Conservation (phyloP, 1,140 invertebrate species). For the Drosophila auraria region DNA sequence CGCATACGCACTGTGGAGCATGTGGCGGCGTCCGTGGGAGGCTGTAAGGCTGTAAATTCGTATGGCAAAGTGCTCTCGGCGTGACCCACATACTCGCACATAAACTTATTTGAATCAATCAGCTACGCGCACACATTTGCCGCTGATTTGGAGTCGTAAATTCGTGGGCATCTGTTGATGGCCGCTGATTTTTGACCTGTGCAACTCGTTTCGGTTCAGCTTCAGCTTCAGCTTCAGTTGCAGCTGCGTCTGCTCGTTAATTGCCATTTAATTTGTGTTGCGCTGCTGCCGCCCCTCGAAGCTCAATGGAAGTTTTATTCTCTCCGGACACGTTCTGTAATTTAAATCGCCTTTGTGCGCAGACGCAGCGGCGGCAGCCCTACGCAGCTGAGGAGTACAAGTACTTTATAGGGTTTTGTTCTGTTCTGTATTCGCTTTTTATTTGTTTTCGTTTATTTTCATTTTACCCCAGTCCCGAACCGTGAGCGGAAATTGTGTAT, state of each 20-base stretch:
- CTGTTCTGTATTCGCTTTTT: constrained; percentile 24
- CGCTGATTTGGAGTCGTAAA: constrained; percentile 74
- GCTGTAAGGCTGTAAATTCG: constrained; percentile 26
- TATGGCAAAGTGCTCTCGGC: constrained; percentile 49
- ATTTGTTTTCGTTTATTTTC: constrained; percentile 31
- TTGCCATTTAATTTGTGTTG: constrained; percentile 78
- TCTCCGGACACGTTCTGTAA: constrained; percentile 75
- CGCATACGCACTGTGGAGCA: constrained; percentile 74
- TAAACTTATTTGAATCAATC: constrained; percentile 78
- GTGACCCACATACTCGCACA: constrained; percentile 40
- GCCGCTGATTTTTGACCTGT: constrained; percentile 49
- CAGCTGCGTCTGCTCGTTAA: constrained; percentile 72
- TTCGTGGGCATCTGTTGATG: constrained; percentile 42
- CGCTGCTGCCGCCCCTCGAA: constrained; percentile 44
- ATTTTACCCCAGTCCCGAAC: constrained; percentile 55
- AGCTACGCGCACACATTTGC: constrained; percentile 76
- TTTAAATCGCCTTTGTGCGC: constrained; percentile 78
- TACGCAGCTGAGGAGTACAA: constrained; percentile 18
- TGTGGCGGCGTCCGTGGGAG: constrained; percentile 66
- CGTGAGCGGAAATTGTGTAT: constrained; percentile 81
- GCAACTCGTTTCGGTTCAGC: constrained; percentile 31
- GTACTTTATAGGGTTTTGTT: constrained; percentile 66
- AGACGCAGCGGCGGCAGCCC: constrained; percentile 53
- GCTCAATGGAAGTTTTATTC: constrained; percentile 61
- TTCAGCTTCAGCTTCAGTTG: constrained; percentile 18